These are phyloP conservation scores for Tetragonula clypearis DNA, from an alignment of 1,140 invertebrate species.

Conservation along the genomic window DNA sequence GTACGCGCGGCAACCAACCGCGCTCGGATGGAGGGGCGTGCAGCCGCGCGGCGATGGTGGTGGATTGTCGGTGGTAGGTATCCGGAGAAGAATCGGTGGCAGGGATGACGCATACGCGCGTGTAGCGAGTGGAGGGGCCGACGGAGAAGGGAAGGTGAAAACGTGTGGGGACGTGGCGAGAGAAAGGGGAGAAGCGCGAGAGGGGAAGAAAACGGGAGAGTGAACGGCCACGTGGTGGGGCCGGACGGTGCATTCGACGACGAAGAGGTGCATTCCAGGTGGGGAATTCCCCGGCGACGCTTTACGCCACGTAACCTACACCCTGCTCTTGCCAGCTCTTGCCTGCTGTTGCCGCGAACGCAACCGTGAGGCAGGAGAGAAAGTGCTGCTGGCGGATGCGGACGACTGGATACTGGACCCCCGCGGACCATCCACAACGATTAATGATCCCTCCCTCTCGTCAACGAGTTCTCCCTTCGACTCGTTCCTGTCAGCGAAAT, in stretches of 20 bases:
- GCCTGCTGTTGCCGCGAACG: slow-evolving; percentile 42
- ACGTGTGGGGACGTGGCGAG: background rate
- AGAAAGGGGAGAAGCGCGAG: background rate
- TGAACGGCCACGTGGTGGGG: slow-evolving; percentile 52
- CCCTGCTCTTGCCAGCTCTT: slow-evolving; percentile 41
- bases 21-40: background rate
- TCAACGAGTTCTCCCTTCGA: background rate
- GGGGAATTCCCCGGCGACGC: slow-evolving; percentile 62
- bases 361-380: slow-evolving; percentile 60
- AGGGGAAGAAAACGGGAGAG: background rate
- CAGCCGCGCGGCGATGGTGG: background rate
- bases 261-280: slow-evolving; percentile 65
- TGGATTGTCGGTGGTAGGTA: slow-evolving; percentile 38
- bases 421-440: slow-evolving; percentile 61
- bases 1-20: slow-evolving; percentile 14
- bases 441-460: slow-evolving; percentile 51
- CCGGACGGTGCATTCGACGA: slow-evolving; percentile 59
- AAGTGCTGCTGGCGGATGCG: slow-evolving; percentile 70
- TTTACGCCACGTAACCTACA: slow-evolving; percentile 64
- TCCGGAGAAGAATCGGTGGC: slow-evolving; percentile 19
- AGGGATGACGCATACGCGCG: slow-evolving; percentile 31
- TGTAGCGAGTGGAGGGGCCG: slow-evolving; percentile 4
- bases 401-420: slow-evolving; percentile 64
- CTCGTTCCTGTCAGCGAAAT: background rate
- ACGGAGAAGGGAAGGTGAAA: no score